Evolutionary conservation across 2,888 invertebrate genomes (phyloP).

Genomic region (Melitaea athalia): DNA sequence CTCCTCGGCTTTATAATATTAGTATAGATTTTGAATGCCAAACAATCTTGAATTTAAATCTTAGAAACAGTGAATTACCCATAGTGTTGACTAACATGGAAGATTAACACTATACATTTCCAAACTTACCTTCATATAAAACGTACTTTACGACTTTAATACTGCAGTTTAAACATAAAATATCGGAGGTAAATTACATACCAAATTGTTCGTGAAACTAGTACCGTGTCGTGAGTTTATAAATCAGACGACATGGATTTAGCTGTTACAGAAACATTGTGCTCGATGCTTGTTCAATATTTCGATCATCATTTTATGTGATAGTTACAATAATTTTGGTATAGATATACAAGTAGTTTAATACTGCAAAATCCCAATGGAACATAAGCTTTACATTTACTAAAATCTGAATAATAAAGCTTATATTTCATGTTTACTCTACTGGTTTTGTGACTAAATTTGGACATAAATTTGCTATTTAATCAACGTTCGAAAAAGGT

Average conservation of each 20-base stretch:
- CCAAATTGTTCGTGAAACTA: constrained; percentile 13
- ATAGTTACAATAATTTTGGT: constrained; percentile 1
- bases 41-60: no score
- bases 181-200: constrained; percentile 6
- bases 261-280: background rate
- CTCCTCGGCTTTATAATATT: no score
- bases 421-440: no score
- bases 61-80: no score
- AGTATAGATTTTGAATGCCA: no score
- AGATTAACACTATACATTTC: background rate
- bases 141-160: background rate
- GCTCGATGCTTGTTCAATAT: constrained; percentile 2
- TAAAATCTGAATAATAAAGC: no score
- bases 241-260: constrained; percentile 8
- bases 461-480: no score
- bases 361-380: background rate
- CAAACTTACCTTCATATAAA: background rate
- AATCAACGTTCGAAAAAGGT: no score
- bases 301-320: constrained; percentile 5
- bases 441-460: no score
- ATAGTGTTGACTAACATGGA: no score
- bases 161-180: background rate
- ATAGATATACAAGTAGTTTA: background rate
- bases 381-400: background rate
- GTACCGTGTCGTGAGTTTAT: background rate